phyloP scores from a whole-genome alignment of 2,888 invertebrate genomes.

The Steinernema hermaphroditum region DNA sequence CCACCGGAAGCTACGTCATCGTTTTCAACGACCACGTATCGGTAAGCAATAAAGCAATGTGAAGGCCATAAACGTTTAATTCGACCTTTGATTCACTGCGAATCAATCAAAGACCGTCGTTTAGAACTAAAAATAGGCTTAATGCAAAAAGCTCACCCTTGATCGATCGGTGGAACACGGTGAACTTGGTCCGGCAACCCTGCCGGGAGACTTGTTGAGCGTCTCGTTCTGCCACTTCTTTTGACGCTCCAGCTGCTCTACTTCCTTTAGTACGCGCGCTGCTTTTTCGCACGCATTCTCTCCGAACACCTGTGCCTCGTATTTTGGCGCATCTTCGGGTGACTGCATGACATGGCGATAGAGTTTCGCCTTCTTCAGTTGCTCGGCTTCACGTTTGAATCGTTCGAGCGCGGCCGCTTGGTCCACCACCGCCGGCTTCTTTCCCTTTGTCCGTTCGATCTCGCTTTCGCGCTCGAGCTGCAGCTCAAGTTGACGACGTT shows the following conservation, averaged over 20 bases:
- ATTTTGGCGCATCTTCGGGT: slow-evolving; percentile 28
- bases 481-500: neutral
- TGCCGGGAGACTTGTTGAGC: neutral
- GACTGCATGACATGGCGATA: slow-evolving; percentile 39
- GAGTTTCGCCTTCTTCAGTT: slow-evolving; percentile 38
- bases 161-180: slow-evolving; percentile 14
- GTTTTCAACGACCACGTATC: too few relatives aligned
- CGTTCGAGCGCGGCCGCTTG: neutral
- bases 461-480: neutral
- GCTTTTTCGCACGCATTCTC: slow-evolving; percentile 1
- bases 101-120: neutral
- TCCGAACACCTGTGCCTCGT: slow-evolving; percentile 32
- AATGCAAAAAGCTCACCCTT: neutral
- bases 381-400: slow-evolving; percentile 37
- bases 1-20: too few relatives aligned
- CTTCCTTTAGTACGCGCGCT: slow-evolving; percentile 36
- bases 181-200: neutral
- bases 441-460: neutral
- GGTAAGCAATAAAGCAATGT: too few relatives aligned
- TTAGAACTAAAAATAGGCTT: neutral
- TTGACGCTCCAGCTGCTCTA: slow-evolving; percentile 6
- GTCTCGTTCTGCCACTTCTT: neutral
- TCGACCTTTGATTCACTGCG: too few relatives aligned
- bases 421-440: neutral
- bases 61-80: too few relatives aligned